Conservation (phyloP, 2,888 invertebrate genomes). For the Rosalia funebris region DNA sequence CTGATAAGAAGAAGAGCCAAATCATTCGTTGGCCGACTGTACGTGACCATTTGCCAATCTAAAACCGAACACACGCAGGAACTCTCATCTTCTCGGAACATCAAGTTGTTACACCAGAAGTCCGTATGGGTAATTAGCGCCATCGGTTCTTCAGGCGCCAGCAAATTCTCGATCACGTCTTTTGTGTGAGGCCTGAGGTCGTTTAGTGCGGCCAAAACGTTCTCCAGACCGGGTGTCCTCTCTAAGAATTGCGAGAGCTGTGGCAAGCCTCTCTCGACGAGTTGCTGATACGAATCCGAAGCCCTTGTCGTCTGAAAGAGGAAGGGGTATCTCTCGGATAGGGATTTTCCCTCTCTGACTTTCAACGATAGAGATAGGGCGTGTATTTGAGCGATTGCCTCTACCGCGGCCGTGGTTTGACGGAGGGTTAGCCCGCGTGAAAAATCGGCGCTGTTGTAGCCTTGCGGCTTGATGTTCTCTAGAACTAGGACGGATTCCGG, state of each 20-base stretch:
- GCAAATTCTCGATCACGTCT: conserved; percentile 75
- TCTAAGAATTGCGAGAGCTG: conserved; percentile 79
- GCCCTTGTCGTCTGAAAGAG: conserved; percentile 82
- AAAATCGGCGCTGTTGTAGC: conserved; percentile 75
- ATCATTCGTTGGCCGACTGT: conserved; percentile 81
- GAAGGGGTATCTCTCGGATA: conserved; percentile 72
- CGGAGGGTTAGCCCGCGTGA: conserved; percentile 73
- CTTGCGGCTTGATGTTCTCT: conserved; percentile 76
- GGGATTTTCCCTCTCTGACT: conserved; percentile 65
- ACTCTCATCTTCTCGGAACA: conserved; percentile 69
- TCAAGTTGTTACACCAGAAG: conserved; percentile 84
- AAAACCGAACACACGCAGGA: conserved; percentile 74
- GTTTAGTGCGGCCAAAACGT: conserved; percentile 70
- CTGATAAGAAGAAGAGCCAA: conserved; percentile 78
- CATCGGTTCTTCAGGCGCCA: conserved; percentile 77
- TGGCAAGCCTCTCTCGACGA: conserved; percentile 80
- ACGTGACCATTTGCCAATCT: conserved; percentile 88
- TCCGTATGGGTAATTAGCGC: conserved; percentile 84
- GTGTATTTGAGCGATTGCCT: conserved; percentile 78
- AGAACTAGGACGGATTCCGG: conserved; percentile 78
- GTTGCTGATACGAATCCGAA: conserved; percentile 81
- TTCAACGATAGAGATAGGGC: conserved; percentile 76
- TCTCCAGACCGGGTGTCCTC: conserved; percentile 72
- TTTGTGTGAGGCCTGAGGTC: conserved; percentile 74
- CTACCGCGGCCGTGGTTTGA: conserved; percentile 76